Percentiles rank a stretch among this genome's conserved stretches.
These are phyloP conservation scores for Epirrhoe tristata DNA, from an alignment of 2,888 invertebrate genomes.

Conservation along the genomic window DNA sequence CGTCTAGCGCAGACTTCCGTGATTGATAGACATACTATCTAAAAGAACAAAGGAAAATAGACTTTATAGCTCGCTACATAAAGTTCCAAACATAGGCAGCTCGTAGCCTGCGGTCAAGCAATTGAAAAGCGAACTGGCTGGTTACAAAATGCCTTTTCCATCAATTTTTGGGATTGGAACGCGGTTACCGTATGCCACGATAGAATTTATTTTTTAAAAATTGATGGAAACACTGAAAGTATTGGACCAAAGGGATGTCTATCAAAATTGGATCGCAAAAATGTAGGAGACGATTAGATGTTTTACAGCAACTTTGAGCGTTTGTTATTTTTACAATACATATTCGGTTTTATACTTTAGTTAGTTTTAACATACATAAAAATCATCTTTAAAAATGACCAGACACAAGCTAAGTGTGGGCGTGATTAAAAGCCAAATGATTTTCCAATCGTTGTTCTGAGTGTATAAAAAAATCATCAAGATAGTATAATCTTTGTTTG, in stretches of 20 bases:
- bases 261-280: conserved; percentile 3
- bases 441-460: no score
- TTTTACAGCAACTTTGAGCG: neutral
- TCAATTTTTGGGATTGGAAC: conserved; percentile 47
- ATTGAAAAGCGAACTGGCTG: conserved; percentile 41
- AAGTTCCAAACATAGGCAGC: conserved; percentile 3
- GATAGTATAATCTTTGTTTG: no score
- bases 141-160: conserved; percentile 43
- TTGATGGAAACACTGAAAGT: conserved; percentile 11
- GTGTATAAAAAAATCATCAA: no score
- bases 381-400: no score
- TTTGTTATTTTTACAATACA: neutral
- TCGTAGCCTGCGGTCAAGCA: conserved; percentile 37
- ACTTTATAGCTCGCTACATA: conserved; percentile 8
- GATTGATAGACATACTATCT: conserved; percentile 37
- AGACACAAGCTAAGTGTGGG: no score
- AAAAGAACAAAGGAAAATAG: conserved; percentile 22
- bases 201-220: conserved; percentile 39
- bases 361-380: no score
- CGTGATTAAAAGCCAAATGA: no score
- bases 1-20: conserved; percentile 28
- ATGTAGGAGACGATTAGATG: neutral
- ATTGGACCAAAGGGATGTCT: neutral
- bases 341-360: no score
- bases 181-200: conserved; percentile 35